Evolutionary conservation across 2,888 invertebrate genomes (phyloP).

Genomic region (Julus scanicus): DNA sequence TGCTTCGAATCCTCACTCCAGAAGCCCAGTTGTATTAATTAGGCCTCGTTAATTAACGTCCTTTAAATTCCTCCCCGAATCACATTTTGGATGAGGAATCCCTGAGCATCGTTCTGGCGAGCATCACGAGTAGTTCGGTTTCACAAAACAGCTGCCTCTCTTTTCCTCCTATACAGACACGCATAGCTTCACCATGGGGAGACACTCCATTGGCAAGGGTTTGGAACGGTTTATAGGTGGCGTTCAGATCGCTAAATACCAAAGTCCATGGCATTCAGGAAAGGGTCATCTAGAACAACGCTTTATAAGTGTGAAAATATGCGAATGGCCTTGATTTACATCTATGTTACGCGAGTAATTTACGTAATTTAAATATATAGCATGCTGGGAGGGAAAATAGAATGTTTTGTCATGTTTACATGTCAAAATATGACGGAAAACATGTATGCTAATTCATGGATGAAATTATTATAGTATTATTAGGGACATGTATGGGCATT

Average conservation of each 20-base stretch:
- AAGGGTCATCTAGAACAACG: no score
- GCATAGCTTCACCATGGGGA: neutral
- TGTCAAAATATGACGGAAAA: no score
- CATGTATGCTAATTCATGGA: no score
- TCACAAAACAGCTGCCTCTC: neutral
- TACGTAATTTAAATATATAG: no score
- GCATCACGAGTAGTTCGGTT: neutral
- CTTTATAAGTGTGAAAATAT: no score
- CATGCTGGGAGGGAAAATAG: no score
- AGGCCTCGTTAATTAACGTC: neutral
- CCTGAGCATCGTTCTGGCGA: slow-evolving; percentile 9
- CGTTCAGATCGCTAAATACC: neutral
- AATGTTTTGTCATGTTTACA: no score
- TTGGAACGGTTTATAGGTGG: neutral
- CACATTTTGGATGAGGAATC: neutral
- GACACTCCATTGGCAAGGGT: neutral
- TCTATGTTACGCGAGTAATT: no score
- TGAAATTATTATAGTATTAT: no score
- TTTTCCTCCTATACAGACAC: neutral
- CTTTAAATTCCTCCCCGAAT: neutral
- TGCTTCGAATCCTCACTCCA: neutral
- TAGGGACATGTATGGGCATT: no score
- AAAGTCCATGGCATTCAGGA: no score
- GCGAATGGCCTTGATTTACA: no score
- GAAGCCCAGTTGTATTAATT: neutral